A percentile compares a stretch with the other conserved stretches of the same genome.
phyloP scores from a whole-genome alignment of 1,140 invertebrate genomes.

The Listronotus oregonensis region DNA sequence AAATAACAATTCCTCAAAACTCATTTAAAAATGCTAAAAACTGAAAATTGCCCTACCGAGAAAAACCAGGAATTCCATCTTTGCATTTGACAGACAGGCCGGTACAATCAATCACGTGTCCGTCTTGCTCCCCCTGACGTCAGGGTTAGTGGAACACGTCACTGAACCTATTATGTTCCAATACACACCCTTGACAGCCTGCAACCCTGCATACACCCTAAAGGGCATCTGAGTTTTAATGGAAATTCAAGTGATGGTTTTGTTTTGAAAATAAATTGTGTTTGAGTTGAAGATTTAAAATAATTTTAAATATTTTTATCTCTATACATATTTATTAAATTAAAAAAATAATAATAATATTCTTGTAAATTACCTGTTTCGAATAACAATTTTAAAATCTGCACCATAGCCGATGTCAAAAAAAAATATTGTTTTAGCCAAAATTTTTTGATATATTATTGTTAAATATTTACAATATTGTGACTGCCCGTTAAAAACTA shows the following conservation, averaged over 20 bases:
- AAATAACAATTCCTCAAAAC: too few relatives aligned
- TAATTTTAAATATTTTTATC: too few relatives aligned
- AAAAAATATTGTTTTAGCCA: too few relatives aligned
- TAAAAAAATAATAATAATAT: too few relatives aligned
- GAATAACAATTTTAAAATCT: too few relatives aligned
- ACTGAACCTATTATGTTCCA: conserved; percentile 58
- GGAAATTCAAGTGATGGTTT: conserved; percentile 12
- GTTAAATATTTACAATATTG: too few relatives aligned
- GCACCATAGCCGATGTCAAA: too few relatives aligned
- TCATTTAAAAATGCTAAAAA: not conserved
- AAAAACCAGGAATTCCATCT: conserved; percentile 48
- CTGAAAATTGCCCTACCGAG: conserved; percentile 14
- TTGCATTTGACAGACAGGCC: conserved; percentile 57
- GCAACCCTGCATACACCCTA: conserved; percentile 23
- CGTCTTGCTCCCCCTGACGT: conserved; percentile 53
- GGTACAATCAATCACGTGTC: conserved; percentile 55
- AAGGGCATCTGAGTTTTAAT: conserved; percentile 32
- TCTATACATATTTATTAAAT: too few relatives aligned
- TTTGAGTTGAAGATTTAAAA: too few relatives aligned
- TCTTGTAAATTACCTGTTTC: too few relatives aligned
- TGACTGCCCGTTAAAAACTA: too few relatives aligned
- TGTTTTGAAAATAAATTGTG: not conserved
- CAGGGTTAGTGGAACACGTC: conserved; percentile 58
- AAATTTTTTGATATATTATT: too few relatives aligned
- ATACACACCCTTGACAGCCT: conserved; percentile 50